phyloP scores from a whole-genome alignment of 1,140 invertebrate species.

The Caerostris darwini region DNA sequence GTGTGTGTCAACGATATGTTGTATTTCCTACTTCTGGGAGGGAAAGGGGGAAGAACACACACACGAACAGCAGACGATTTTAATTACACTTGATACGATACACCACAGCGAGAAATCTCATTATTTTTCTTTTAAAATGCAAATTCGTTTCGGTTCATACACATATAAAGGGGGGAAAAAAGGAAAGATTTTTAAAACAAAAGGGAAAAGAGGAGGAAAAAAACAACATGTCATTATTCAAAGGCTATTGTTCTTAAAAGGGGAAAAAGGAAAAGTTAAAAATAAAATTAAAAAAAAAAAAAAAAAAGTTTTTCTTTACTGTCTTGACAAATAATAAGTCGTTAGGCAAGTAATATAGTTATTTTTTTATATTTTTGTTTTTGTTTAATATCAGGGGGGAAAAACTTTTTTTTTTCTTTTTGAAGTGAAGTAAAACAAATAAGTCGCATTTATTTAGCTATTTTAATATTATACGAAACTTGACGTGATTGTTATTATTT shows the following conservation, averaged over 20 bases:
- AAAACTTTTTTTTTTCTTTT: not conserved
- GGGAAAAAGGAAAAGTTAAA: not conserved
- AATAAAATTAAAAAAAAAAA: not conserved
- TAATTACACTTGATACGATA: conserved; percentile 1
- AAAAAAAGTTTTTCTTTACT: not conserved
- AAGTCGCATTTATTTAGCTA: not conserved
- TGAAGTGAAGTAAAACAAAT: not conserved
- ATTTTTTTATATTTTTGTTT: not conserved
- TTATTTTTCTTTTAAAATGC: not conserved
- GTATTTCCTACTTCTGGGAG: not conserved
- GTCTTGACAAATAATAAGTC: not conserved
- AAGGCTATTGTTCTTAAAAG: not conserved
- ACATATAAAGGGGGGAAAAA: not conserved
- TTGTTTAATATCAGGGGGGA: not conserved
- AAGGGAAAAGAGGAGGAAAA: not conserved
- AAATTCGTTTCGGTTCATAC: conserved; percentile 11
- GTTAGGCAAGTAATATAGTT: not conserved
- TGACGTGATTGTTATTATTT: not conserved
- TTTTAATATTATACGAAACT: not conserved
- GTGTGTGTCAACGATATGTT: not conserved
- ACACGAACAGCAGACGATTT: not conserved
- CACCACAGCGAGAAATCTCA: not conserved
- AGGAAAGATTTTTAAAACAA: not conserved
- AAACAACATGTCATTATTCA: not conserved
- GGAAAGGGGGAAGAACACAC: not conserved